A percentile compares a stretch with the other conserved stretches of the same genome.
These are phyloP conservation scores for Callyntrura guangdongensis DNA, from an alignment of 2,888 invertebrate species.

Conservation along the genomic window DNA sequence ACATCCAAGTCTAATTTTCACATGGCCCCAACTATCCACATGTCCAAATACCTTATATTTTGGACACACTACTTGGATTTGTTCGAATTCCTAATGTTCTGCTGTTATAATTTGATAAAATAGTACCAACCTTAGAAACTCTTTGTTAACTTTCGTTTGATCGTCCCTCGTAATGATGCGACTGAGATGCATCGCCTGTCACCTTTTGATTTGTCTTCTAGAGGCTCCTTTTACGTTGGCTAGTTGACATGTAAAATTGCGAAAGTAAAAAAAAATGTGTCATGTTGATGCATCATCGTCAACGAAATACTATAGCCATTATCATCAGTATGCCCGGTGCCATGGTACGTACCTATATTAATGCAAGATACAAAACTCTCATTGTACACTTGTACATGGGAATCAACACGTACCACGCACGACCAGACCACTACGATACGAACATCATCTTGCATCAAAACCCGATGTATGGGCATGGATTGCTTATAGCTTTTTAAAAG, in stretches of 20 bases:
- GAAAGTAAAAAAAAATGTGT: constrained; percentile 68
- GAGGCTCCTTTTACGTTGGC: constrained; percentile 54
- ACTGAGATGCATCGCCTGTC: constrained; percentile 73
- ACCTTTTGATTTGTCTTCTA: constrained; percentile 68
- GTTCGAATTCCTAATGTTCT: too few relatives aligned
- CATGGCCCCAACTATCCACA: too few relatives aligned
- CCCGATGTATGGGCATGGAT: too few relatives aligned
- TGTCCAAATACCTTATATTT: too few relatives aligned
- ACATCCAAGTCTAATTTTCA: too few relatives aligned
- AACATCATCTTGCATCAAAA: background rate
- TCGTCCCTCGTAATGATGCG: constrained; percentile 11
- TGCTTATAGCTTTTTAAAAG: background rate
- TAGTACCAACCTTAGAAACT: background rate
- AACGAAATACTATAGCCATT: background rate
- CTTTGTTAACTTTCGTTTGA: too few relatives aligned
- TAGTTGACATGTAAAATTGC: constrained; percentile 66
- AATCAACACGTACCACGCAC: background rate
- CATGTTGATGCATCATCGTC: constrained; percentile 26
- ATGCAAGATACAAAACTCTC: background rate
- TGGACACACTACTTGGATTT: too few relatives aligned
- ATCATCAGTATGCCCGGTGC: background rate
- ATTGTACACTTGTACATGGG: background rate
- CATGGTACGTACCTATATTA: background rate
- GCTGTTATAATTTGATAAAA: background rate
- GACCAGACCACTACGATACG: background rate